Evolutionary conservation across 2,888 invertebrate genomes (phyloP).

Genomic region (Nephrotoma appendiculata): DNA sequence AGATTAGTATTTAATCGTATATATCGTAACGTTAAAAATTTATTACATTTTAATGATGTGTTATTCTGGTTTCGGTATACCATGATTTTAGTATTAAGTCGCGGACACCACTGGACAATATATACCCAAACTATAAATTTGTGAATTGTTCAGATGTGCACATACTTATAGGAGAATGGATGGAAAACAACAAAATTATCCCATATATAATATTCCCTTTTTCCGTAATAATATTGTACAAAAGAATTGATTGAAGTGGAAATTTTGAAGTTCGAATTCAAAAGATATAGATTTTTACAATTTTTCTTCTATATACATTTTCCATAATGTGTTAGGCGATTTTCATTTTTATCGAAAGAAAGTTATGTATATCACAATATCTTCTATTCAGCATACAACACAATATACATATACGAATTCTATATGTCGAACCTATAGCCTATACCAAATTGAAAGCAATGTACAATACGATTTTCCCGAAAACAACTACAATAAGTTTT

Average conservation of each 20-base stretch:
- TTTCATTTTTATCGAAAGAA: background rate
- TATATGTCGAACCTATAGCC: background rate
- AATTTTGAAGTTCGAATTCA: conserved; percentile 4
- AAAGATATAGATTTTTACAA: background rate
- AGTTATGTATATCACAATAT: background rate
- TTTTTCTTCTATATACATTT: background rate
- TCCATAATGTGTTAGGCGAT: background rate
- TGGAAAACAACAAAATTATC: background rate
- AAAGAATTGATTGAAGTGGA: conserved; percentile 6
- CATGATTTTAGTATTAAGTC: background rate
- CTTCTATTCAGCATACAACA: background rate
- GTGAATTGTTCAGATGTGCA: background rate
- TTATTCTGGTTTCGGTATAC: background rate
- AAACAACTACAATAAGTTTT: background rate
- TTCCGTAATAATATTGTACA: background rate
- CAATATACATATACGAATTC: background rate
- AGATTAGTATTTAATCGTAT: background rate
- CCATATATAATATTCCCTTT: background rate
- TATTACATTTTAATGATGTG: background rate
- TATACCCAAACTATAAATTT: background rate
- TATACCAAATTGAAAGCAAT: background rate
- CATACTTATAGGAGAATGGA: background rate
- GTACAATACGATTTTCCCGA: background rate
- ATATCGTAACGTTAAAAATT: background rate
- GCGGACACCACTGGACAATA: background rate